Percentiles rank a stretch among this genome's conserved stretches.
Conservation (phyloP, 2,888 invertebrate genomes). For the Scaptomyza caliginosa region DNA sequence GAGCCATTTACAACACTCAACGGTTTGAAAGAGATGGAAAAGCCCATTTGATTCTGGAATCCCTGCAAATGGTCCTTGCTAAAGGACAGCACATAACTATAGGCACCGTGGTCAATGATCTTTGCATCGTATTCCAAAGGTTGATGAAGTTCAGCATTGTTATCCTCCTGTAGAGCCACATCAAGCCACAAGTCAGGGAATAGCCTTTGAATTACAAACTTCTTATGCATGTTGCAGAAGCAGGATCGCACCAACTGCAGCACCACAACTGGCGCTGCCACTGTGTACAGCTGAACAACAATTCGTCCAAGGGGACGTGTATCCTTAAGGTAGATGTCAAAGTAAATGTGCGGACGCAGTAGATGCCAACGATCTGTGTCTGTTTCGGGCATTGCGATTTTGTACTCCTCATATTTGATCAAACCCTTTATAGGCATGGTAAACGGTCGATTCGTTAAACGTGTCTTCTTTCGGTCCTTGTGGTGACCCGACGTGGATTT, state of each 20-base stretch:
- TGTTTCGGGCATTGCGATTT: conserved; percentile 39
- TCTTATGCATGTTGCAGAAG: conserved; percentile 26
- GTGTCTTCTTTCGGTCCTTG: neutral
- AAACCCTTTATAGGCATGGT: conserved; percentile 24
- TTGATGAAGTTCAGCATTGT: conserved; percentile 27
- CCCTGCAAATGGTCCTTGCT: conserved; percentile 51
- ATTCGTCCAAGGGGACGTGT: conserved; percentile 66
- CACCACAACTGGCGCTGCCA: conserved; percentile 70
- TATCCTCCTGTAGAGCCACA: conserved; percentile 34
- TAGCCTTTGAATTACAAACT: conserved; percentile 54
- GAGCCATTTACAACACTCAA: conserved; percentile 66
- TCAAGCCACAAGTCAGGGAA: conserved; percentile 75
- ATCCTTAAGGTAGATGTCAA: conserved; percentile 64
- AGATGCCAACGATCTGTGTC: conserved; percentile 45
- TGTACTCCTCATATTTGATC: conserved; percentile 49
- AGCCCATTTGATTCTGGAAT: conserved; percentile 47
- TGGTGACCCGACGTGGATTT: neutral
- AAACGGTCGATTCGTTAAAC: neutral
- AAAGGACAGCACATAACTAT: conserved; percentile 58
- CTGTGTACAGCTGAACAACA: conserved; percentile 70
- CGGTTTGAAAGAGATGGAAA: conserved; percentile 76
- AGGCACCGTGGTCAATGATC: conserved; percentile 56
- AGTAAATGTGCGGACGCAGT: conserved; percentile 68
- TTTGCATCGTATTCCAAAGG: conserved; percentile 63
- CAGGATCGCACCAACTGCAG: conserved; percentile 63